Evolutionary conservation across 2,797 vertebrate species (phyloP), one percentile per base, ranked within the genome.

Genomic region (Notolepis coatsorum): DNA sequence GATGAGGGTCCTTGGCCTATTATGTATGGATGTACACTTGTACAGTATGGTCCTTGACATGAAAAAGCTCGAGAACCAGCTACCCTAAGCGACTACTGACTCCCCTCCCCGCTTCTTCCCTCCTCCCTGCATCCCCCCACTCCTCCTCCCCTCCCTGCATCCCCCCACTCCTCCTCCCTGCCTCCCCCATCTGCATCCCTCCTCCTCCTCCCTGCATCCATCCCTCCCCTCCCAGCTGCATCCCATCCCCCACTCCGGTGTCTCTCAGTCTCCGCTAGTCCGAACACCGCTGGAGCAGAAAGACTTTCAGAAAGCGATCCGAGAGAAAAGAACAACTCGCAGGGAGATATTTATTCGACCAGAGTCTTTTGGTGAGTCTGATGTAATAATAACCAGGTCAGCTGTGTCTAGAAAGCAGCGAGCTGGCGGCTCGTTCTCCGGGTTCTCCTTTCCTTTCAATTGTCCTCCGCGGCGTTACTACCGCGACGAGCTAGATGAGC

Each of bases 171-270:
- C 33, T 55, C 20, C 66, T 50, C 73, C 30, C 75, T 78, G 76
- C 71, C 84, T 80, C 73, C 75, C 75, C 82, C 75, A 82, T 62
- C 74, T 86, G 84, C 86, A 88, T 90, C 89, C 89, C 89, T n/a
- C 90, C 86, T 90, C 89, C 90, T 88, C 89, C 90, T 90, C 87
- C 77, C 90, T 28, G 81, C 79, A 79, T 64, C 81, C 81, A 86
- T 84, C 80, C 86, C 86, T 84, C 42, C 39, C 17, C 6, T 17
- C 6, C 17, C 2, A 42, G 2, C 3, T 7, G 9, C 13, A n/a
- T 37, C 15, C 35, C 6, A 13, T 35, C n/a, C 33, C 33, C 3
- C n/a, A n/a, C n/a, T 35, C n/a, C 33, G 15, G 35, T 37, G 35
- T 37, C 10, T 37, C 3, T 37, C 9, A 10, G 10, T 35, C 9